A percentile compares a stretch with the other conserved stretches of the same genome.
Conservation (phyloP, 2,797 vertebrate genomes). For the Gymnothorax javanicus region DNA sequence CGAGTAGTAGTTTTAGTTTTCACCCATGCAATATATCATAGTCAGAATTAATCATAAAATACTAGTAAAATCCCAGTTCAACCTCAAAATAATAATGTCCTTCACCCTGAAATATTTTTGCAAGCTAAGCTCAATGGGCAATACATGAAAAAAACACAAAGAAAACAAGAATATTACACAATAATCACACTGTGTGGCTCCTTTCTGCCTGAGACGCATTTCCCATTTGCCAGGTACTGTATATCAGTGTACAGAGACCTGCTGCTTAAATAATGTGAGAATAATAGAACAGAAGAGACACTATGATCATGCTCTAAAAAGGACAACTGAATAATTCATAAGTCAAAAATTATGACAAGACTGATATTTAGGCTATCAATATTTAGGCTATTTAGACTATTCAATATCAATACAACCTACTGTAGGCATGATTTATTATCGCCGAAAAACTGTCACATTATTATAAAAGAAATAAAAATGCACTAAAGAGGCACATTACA, state of each 20-base stretch:
- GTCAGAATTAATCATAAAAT: neutral
- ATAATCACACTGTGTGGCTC: constrained; percentile 14
- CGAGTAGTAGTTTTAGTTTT: neutral
- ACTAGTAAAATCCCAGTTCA: no score
- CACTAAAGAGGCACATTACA: neutral
- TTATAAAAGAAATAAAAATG: neutral
- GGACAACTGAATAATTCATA: constrained; percentile 37
- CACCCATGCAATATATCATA: neutral
- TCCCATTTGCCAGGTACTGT: constrained; percentile 20
- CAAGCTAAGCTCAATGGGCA: neutral
- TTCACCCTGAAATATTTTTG: neutral
- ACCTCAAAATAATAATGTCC: no score
- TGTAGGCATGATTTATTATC: neutral
- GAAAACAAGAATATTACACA: constrained; percentile 18
- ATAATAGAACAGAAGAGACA: constrained; percentile 41
- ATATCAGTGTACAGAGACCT: constrained; percentile 36
- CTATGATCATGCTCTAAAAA: constrained; percentile 32
- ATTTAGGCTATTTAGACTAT: neutral
- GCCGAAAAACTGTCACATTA: neutral
- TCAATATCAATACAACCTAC: neutral
- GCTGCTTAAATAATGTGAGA: constrained; percentile 37
- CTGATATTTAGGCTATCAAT: neutral
- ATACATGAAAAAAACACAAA: constrained; percentile 8
- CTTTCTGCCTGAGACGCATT: constrained; percentile 38
- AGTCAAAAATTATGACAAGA: constrained; percentile 39